These are phyloP conservation scores for Ptychadena robeensis DNA, from an alignment of 2,797 vertebrate species.

Conservation along the genomic window DNA sequence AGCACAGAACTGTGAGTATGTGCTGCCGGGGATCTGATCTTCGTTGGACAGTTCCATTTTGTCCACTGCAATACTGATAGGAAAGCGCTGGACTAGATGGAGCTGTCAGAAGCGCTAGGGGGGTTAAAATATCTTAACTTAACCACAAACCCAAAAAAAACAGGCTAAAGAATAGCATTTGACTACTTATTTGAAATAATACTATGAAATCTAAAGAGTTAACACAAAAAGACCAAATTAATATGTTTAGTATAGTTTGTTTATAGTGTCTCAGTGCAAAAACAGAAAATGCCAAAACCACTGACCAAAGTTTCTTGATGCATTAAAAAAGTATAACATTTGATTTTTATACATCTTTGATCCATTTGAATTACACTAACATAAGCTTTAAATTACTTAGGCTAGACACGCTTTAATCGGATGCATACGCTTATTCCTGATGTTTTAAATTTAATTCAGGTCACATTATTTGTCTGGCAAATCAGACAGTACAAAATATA, in stretches of 20 bases:
- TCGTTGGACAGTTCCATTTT: no score
- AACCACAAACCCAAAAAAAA: no score
- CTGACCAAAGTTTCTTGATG: background rate
- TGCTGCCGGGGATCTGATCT: no score
- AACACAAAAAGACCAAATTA: no score
- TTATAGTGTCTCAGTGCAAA: background rate
- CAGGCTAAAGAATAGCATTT: no score
- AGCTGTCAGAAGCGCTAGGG: no score
- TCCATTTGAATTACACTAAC: background rate
- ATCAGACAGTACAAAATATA: constrained; percentile 1
- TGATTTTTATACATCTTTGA: background rate
- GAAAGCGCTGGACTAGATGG: no score
- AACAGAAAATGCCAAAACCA: background rate
- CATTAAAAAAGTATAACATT: background rate
- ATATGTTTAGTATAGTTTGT: background rate
- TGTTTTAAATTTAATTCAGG: background rate
- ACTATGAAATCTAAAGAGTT: no score
- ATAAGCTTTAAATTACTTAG: background rate
- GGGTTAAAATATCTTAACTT: no score
- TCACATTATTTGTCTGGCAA: background rate
- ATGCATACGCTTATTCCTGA: background rate
- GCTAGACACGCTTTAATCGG: background rate
- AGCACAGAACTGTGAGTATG: no score
- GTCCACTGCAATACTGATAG: no score
- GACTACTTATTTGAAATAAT: no score